These are phyloP conservation scores for Scaptodrosophila latifasciaeformis DNA, from an alignment of 2,888 invertebrate species.

Conservation along the genomic window DNA sequence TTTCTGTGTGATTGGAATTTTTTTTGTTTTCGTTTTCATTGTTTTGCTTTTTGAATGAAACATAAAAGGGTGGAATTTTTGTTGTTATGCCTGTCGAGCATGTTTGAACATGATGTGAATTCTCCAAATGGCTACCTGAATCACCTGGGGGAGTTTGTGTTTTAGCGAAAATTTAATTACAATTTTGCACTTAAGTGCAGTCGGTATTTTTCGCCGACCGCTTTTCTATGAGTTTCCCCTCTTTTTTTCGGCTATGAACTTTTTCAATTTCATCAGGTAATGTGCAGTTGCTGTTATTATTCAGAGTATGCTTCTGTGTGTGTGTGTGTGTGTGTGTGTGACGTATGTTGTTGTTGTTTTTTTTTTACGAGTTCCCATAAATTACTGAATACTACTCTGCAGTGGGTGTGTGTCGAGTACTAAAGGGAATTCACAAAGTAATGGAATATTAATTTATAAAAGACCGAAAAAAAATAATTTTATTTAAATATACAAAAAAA, in stretches of 20 bases:
- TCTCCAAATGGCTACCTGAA: not conserved
- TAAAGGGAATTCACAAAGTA: too few relatives aligned
- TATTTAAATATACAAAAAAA: not conserved
- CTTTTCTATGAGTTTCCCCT: too few relatives aligned
- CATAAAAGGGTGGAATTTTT: too few relatives aligned
- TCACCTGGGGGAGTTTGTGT: conserved; percentile 6
- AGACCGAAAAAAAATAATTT: not conserved
- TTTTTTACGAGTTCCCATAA: too few relatives aligned
- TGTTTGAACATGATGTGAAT: too few relatives aligned
- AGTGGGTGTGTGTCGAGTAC: too few relatives aligned
- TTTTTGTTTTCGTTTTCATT: not conserved
- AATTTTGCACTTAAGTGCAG: not conserved
- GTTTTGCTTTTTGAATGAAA: not conserved
- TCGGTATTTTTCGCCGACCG: not conserved
- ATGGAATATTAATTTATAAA: too few relatives aligned
- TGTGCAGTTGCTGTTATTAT: not conserved
- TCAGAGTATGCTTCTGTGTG: too few relatives aligned
- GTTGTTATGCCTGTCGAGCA: too few relatives aligned
- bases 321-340: too few relatives aligned
- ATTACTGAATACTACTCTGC: too few relatives aligned
- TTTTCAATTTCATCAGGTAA: conserved; percentile 30
- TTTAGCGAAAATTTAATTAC: conserved; percentile 28
- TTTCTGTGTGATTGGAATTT: conserved; percentile 14
- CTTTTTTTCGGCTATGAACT: conserved; percentile 16
- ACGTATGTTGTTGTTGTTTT: too few relatives aligned